These are phyloP conservation scores for Catharus ustulatus DNA, from an alignment of 2,797 vertebrate species.

Conservation along the genomic window DNA sequence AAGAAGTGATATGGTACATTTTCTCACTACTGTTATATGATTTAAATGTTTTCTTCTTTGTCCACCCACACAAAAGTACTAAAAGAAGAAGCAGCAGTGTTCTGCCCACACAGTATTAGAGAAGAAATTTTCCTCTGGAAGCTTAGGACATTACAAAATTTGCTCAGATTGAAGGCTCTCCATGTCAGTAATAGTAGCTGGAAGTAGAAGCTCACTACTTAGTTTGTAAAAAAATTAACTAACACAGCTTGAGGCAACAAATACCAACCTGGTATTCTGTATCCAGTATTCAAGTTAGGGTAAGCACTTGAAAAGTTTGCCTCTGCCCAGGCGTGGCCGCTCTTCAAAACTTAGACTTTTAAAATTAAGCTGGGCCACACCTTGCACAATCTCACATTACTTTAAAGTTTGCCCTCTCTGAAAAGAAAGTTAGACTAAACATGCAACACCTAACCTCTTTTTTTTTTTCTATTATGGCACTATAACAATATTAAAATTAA, in stretches of 20 bases:
- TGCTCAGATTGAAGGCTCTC: not conserved
- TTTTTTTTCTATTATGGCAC: not conserved
- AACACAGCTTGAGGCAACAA: not conserved
- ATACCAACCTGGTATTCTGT: not conserved
- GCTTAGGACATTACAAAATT: not conserved
- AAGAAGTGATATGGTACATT: not conserved
- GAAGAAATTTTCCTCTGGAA: not conserved
- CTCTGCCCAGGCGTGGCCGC: rapidly evolving
- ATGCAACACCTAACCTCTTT: no score
- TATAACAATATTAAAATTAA: not conserved
- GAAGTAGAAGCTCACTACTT: not conserved
- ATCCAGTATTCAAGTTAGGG: not conserved
- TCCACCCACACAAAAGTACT: not conserved
- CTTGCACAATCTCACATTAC: not conserved
- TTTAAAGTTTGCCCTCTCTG: not conserved
- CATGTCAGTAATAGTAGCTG: not conserved
- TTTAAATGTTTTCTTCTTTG: not conserved
- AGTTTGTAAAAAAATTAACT: not conserved
- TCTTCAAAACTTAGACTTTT: not conserved
- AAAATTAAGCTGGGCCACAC: not conserved
- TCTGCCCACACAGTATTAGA: not conserved
- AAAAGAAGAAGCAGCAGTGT: not conserved
- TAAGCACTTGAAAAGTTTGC: not conserved
- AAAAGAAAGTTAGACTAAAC: not conserved
- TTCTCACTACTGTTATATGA: not conserved